Conservation (phyloP, 1,140 invertebrate species). For the Neodiprion lecontei region DNA sequence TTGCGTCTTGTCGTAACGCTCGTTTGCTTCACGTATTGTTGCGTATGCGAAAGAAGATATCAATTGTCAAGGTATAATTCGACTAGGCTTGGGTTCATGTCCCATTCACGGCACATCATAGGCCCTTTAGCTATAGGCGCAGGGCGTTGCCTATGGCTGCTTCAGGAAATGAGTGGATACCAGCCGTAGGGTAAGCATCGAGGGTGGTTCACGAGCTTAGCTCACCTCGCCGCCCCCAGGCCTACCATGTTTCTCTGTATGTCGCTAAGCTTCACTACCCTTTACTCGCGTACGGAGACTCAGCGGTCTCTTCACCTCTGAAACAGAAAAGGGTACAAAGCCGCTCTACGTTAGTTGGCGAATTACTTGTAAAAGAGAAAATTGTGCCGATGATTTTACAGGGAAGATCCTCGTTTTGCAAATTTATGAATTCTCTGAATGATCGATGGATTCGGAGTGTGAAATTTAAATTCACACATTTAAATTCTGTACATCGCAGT, state of each 20-base stretch:
- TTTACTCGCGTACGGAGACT: background rate
- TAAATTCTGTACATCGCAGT: too few relatives aligned
- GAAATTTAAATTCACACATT: too few relatives aligned
- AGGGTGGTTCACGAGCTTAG: conserved; percentile 46
- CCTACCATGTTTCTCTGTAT: conserved; percentile 41
- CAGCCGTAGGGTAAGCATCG: conserved; percentile 86
- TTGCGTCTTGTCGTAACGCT: too few relatives aligned
- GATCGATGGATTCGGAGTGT: too few relatives aligned
- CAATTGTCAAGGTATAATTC: background rate
- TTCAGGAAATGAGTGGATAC: conserved; percentile 87
- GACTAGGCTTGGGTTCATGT: conserved; percentile 70
- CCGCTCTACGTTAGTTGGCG: too few relatives aligned
- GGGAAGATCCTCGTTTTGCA: too few relatives aligned
- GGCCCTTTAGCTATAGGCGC: conserved; percentile 49
- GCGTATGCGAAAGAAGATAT: background rate
- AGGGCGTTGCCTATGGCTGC: conserved; percentile 75
- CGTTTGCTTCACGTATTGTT: background rate
- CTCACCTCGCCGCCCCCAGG: conserved; percentile 50
- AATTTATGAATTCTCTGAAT: too few relatives aligned
- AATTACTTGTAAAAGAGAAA: too few relatives aligned
- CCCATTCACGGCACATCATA: conserved; percentile 78
- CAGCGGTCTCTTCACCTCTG: background rate
- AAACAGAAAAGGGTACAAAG: background rate
- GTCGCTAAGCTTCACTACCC: too few relatives aligned
- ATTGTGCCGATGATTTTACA: too few relatives aligned